These are phyloP conservation scores for Halcyon badia DNA, from an alignment of 2,797 vertebrate genomes.

Conservation along the genomic window DNA sequence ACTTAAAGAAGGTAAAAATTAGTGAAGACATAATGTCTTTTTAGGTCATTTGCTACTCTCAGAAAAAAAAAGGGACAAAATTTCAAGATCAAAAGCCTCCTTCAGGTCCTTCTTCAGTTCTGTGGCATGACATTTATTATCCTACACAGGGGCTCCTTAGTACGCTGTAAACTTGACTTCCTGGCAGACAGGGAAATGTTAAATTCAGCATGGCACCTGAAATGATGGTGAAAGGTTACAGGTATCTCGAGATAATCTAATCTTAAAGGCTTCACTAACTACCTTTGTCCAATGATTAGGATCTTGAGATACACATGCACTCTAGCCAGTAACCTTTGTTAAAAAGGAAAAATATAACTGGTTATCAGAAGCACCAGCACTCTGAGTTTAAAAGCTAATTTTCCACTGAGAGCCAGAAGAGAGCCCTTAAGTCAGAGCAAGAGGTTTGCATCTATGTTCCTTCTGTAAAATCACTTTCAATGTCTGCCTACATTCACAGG, in stretches of 20 bases:
- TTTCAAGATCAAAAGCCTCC: not conserved
- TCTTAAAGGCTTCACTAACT: not conserved
- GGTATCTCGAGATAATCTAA: not conserved
- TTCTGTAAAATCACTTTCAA: not conserved
- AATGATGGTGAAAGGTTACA: not conserved
- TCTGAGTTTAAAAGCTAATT: not conserved
- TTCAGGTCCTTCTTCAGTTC: not conserved
- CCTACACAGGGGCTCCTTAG: not conserved
- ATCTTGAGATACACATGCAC: not conserved
- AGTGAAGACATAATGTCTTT: not conserved
- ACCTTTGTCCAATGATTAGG: not conserved
- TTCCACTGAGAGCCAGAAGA: not conserved
- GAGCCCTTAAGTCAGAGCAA: not conserved
- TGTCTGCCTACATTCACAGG: not conserved
- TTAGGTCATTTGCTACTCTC: not conserved
- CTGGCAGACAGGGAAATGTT: not conserved
- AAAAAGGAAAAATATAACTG: not conserved
- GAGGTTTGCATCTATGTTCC: not conserved
- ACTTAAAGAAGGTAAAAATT: not conserved
- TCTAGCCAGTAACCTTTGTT: not conserved
- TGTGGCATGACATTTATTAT: not conserved
- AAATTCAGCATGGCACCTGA: not conserved
- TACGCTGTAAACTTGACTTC: not conserved
- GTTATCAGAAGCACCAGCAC: not conserved
- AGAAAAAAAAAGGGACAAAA: not conserved